These are phyloP conservation scores for Xiphydria camelus DNA, from an alignment of 2,888 invertebrate genomes.

Conservation along the genomic window DNA sequence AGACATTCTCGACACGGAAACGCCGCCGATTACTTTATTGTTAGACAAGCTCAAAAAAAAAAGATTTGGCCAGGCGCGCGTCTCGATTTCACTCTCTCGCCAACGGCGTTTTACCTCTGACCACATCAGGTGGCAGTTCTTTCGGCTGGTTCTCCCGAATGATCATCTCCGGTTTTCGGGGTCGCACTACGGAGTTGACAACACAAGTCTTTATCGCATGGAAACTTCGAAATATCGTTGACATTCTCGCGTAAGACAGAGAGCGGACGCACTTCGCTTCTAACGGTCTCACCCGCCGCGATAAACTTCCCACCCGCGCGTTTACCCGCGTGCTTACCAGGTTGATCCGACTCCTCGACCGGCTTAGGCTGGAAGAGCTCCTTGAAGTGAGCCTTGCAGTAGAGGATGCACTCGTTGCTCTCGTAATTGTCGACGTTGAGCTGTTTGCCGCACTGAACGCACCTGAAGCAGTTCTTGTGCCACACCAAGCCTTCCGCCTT, in stretches of 20 bases:
- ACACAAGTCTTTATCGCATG: slow-evolving; percentile 36
- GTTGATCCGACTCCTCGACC: slow-evolving; percentile 72
- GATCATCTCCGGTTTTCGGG: slow-evolving; percentile 82
- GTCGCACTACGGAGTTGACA: slow-evolving; percentile 61
- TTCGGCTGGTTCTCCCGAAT: slow-evolving; percentile 90
- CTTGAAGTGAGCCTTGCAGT: slow-evolving; percentile 93
- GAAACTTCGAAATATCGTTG: too few relatives aligned
- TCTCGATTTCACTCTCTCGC: too few relatives aligned
- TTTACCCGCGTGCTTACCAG: slow-evolving; percentile 62
- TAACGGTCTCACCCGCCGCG: slow-evolving; percentile 27
- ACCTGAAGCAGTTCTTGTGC: slow-evolving; percentile 95
- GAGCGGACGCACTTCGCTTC: too few relatives aligned
- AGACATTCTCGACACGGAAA: too few relatives aligned
- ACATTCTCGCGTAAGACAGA: too few relatives aligned
- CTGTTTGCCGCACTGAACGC: slow-evolving; percentile 89
- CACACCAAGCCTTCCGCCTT: slow-evolving; percentile 89
- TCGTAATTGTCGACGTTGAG: slow-evolving; percentile 92
- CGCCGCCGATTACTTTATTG: too few relatives aligned
- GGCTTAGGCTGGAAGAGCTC: slow-evolving; percentile 90
- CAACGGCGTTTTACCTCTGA: slow-evolving; percentile 83
- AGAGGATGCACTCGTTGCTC: slow-evolving; percentile 86
- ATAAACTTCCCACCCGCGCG: not conserved
- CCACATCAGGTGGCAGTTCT: slow-evolving; percentile 89
- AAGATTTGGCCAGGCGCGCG: too few relatives aligned
- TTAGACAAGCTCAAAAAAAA: too few relatives aligned